phyloP scores from a whole-genome alignment of 2,888 invertebrate species.

The Galeopsomyia nigrocyanea region DNA sequence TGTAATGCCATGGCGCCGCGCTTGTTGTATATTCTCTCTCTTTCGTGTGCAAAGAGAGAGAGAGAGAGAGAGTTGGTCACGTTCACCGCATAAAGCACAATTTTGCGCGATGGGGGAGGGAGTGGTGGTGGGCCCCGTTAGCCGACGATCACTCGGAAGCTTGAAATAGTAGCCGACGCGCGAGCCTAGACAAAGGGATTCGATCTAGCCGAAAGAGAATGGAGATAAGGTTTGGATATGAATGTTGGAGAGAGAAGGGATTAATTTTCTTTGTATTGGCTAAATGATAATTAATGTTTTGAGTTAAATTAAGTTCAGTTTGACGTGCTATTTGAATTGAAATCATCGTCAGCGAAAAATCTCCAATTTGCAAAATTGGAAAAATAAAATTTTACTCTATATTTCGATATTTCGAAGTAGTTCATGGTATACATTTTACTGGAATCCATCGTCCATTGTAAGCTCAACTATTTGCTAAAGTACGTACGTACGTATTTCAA shows the following conservation, averaged over 20 bases:
- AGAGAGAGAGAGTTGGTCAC: conserved; percentile 53
- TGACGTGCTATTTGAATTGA: too few relatives aligned
- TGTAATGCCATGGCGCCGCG: conserved; percentile 48
- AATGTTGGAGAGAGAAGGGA: background rate
- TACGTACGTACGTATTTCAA: too few relatives aligned
- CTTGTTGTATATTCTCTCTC: conserved; percentile 45
- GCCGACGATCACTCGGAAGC: conserved; percentile 24
- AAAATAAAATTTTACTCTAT: too few relatives aligned
- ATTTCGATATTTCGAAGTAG: too few relatives aligned
- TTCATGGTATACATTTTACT: too few relatives aligned
- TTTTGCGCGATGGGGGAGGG: conserved; percentile 55
- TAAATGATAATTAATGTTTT: too few relatives aligned
- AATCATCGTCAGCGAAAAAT: too few relatives aligned
- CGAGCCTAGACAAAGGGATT: background rate
- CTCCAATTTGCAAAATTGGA: too few relatives aligned
- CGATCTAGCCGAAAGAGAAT: background rate
- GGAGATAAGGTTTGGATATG: background rate
- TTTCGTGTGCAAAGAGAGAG: conserved; percentile 1
- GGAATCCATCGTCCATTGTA: too few relatives aligned
- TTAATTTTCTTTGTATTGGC: too few relatives aligned
- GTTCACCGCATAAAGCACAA: conserved; percentile 62
- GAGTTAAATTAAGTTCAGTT: too few relatives aligned
- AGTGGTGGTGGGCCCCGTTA: conserved; percentile 42
- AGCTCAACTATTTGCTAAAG: too few relatives aligned
- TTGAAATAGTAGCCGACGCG: conserved; percentile 3